Evolutionary conservation across 2,797 vertebrate genomes (phyloP).

Genomic region (Austrolebias charrua): DNA sequence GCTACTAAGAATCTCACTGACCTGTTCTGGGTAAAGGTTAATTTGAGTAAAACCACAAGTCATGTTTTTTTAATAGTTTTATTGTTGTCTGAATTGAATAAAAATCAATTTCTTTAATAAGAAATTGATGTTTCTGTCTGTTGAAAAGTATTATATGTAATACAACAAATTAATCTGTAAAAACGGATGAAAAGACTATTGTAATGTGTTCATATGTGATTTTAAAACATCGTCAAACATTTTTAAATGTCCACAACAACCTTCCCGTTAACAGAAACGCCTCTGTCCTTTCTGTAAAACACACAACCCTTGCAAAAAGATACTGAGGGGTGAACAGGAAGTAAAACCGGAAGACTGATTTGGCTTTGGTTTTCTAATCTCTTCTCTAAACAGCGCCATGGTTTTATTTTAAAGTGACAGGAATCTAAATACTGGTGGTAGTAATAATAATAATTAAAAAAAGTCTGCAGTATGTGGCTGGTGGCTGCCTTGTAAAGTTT

Average conservation of each 20-base stretch:
- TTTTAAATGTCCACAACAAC: neutral
- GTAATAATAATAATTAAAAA: too few species aligned
- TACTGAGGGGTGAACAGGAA: conserved; percentile 57
- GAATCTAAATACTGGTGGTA: too few species aligned
- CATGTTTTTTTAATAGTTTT: neutral
- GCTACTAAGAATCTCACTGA: neutral
- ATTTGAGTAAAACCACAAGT: neutral
- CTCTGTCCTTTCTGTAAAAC: conserved; percentile 10
- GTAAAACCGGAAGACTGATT: conserved; percentile 63
- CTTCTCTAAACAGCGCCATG: conserved; percentile 27
- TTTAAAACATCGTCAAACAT: neutral
- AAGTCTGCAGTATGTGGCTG: neutral
- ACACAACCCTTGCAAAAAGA: conserved; percentile 31
- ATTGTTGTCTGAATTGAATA: neutral
- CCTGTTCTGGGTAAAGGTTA: neutral
- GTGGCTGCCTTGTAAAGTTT: neutral
- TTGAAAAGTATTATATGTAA: neutral
- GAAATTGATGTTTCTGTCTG: neutral
- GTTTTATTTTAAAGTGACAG: conserved; percentile 60
- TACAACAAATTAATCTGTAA: neutral
- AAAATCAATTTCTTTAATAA: conserved; percentile 1
- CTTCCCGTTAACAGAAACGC: conserved; percentile 7
- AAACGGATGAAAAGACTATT: neutral
- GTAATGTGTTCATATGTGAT: conserved; percentile 1
- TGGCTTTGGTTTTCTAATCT: conserved; percentile 43